phyloP scores from a whole-genome alignment of 2,113 vertebrate genomes.

The Artemisiospiza belli region DNA sequence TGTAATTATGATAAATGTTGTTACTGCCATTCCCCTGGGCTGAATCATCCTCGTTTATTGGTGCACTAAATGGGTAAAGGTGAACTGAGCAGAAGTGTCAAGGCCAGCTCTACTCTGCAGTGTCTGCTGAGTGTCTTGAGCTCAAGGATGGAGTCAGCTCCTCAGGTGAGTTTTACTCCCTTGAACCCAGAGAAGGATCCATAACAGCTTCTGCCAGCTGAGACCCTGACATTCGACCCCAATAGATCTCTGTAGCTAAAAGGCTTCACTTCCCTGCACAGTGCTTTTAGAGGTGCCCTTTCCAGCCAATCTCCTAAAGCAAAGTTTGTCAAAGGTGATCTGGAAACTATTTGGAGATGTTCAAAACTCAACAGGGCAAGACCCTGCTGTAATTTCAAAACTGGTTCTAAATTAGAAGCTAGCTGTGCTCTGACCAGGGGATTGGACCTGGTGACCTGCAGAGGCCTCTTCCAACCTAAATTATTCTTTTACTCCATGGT shows the following conservation, averaged over 20 bases:
- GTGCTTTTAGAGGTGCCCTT: neutral
- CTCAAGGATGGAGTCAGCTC: neutral
- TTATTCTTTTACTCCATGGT: neutral
- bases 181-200: neutral
- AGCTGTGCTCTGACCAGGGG: neutral
- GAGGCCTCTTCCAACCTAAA: neutral
- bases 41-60: neutral
- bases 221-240: neutral
- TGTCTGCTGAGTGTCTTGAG: neutral
- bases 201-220: neutral
- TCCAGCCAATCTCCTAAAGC: neutral
- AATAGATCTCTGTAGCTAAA: neutral
- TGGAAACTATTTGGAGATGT: neutral
- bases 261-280: neutral
- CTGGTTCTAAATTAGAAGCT: neutral
- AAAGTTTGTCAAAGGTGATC: neutral
- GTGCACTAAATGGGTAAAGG: neutral
- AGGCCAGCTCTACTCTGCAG: neutral
- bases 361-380: neutral
- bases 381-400: neutral
- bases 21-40: neutral
- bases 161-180: neutral
- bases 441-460: neutral
- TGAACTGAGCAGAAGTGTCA: neutral
- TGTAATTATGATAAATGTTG: neutral